Evolutionary conservation across 2,797 vertebrate species (phyloP).

Genomic region (Oreochromis grahami): DNA sequence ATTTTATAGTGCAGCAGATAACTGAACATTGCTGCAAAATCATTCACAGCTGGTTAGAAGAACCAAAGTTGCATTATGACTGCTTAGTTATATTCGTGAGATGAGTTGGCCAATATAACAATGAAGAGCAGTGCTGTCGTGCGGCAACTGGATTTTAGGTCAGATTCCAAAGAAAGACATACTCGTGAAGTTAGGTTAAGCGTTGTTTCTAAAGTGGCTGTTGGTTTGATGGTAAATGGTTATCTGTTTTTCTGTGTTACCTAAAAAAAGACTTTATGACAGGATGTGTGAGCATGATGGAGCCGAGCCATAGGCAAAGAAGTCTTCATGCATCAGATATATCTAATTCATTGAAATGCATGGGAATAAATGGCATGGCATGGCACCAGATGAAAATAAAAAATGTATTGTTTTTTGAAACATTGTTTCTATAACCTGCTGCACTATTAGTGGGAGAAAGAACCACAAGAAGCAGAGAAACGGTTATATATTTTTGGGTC

Average conservation of each 20-base stretch:
- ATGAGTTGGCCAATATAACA: background rate
- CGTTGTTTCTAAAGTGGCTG: background rate
- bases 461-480: background rate
- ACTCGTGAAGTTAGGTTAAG: background rate
- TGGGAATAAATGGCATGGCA: background rate
- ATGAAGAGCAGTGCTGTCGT: background rate
- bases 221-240: background rate
- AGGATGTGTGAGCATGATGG: background rate
- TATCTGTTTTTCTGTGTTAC: background rate
- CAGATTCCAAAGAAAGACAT: background rate
- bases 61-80: background rate
- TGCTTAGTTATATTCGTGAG: background rate
- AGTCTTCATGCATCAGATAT: background rate
- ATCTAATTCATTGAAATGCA: background rate
- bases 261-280: background rate
- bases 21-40: background rate
- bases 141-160: background rate
- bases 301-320: background rate
- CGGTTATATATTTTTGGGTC: background rate
- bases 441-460: background rate
- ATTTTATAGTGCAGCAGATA: accelerated
- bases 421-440: background rate
- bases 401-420: background rate
- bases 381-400: background rate
- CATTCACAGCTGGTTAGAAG: background rate